Conservation (phyloP, 2,113 vertebrate genomes). For the Ahaetulla prasina region DNA sequence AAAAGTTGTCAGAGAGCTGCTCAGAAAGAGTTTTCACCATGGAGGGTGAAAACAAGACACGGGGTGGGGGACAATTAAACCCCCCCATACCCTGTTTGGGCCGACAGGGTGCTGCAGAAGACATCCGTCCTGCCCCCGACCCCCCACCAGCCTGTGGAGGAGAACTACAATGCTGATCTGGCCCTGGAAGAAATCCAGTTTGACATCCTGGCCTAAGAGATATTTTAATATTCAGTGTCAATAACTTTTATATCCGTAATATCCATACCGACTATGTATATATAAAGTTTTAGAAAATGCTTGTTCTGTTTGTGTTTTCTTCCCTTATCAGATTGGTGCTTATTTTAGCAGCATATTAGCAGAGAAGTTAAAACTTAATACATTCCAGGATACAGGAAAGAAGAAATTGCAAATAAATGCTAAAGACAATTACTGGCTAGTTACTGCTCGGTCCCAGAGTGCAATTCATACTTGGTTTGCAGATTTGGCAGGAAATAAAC, state of each 20-base stretch:
- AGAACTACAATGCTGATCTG: too few relatives aligned
- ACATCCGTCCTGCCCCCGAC: too few relatives aligned
- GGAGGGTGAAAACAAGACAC: too few relatives aligned
- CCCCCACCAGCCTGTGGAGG: too few relatives aligned
- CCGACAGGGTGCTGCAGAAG: too few relatives aligned
- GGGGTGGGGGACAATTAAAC: too few relatives aligned
- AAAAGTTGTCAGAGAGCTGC: too few relatives aligned
- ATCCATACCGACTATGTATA: not conserved
- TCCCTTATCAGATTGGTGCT: slow-evolving; percentile 67
- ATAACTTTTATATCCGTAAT: not conserved
- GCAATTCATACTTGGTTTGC: slow-evolving; percentile 78
- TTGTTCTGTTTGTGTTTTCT: slow-evolving; percentile 16
- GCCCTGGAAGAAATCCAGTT: too few relatives aligned
- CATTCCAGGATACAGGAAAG: slow-evolving; percentile 77
- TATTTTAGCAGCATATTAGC: slow-evolving; percentile 79
- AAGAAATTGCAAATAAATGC: slow-evolving; percentile 78
- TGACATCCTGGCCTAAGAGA: not conserved
- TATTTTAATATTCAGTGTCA: not conserved
- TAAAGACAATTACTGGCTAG: slow-evolving; percentile 80
- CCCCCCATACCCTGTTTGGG: too few relatives aligned
- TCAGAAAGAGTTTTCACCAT: too few relatives aligned
- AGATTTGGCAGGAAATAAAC: slow-evolving; percentile 76
- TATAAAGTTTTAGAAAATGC: not conserved
- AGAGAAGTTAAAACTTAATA: slow-evolving; percentile 77
- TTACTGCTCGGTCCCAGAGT: slow-evolving; percentile 74